Conservation (phyloP, 2,797 vertebrate genomes). For the Echiichthys vipera region DNA sequence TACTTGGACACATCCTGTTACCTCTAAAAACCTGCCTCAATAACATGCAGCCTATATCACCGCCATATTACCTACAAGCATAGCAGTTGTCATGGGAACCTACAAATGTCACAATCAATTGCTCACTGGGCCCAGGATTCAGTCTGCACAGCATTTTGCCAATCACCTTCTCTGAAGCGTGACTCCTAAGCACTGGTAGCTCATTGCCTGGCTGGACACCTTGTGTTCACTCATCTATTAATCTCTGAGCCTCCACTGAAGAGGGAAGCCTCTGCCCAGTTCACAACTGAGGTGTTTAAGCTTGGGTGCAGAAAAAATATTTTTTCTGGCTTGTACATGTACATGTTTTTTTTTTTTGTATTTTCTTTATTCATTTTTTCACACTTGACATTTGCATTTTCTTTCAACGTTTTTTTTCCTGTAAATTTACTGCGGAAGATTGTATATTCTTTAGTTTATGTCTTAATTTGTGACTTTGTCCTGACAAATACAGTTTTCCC, state of each 20-base stretch:
- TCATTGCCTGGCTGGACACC: slow-evolving; percentile 69
- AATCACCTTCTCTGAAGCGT: slow-evolving; percentile 76
- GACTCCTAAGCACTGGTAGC: slow-evolving; percentile 61
- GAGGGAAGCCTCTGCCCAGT: slow-evolving; percentile 35
- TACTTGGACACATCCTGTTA: slow-evolving; percentile 30
- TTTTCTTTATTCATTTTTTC: not conserved
- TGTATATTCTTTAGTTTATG: not conserved
- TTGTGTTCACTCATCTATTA: slow-evolving; percentile 55
- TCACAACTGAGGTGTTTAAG: slow-evolving; percentile 28
- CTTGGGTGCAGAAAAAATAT: slow-evolving; percentile 13
- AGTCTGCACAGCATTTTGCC: slow-evolving; percentile 61
- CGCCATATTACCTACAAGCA: slow-evolving; percentile 49
- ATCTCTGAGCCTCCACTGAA: slow-evolving; percentile 48
- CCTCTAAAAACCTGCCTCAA: slow-evolving; percentile 37
- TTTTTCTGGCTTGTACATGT: not conserved
- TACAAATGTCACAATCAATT: slow-evolving; percentile 76
- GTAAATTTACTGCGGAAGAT: not conserved
- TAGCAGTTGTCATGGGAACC: slow-evolving; percentile 80
- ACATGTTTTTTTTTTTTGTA: not conserved
- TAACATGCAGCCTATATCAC: slow-evolving; percentile 53
- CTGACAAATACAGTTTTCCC: not conserved
- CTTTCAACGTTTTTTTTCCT: not conserved
- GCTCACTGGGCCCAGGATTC: slow-evolving; percentile 62
- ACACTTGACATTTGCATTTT: not conserved
- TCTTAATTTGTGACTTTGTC: slow-evolving; percentile 17